phyloP scores from a whole-genome alignment of 1,140 invertebrate species.

The Coelopa frigida region DNA sequence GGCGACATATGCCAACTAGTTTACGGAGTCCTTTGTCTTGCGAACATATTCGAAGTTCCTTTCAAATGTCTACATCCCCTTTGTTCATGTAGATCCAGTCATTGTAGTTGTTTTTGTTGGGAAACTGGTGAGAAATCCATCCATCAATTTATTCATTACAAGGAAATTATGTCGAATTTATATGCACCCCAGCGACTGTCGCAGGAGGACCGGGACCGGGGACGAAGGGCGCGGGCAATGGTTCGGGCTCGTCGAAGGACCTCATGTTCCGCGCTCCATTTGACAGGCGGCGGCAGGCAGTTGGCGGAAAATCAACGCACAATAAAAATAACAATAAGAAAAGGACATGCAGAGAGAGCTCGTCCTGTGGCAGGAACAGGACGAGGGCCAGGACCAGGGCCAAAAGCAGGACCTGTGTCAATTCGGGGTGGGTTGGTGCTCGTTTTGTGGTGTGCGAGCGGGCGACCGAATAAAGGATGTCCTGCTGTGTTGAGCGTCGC shows the following conservation, averaged over 20 bases:
- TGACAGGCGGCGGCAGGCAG: slow-evolving; percentile 9
- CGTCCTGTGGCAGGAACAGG: neutral
- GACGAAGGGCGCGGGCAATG: neutral
- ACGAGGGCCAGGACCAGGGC: neutral
- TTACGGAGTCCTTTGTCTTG: no score
- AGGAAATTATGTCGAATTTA: slow-evolving; percentile 46
- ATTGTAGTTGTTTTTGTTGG: no score
- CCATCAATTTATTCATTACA: slow-evolving; percentile 47
- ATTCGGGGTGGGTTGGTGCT: neutral
- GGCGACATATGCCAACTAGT: no score
- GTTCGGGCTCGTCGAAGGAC: neutral
- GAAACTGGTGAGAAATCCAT: no score
- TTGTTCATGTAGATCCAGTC: no score
- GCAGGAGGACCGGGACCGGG: slow-evolving; percentile 17
- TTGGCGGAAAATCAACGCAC: slow-evolving; percentile 38
- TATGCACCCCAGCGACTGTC: slow-evolving; percentile 36
- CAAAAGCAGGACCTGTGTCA: neutral
- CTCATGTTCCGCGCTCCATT: slow-evolving; percentile 2
- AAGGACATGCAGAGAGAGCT: slow-evolving; percentile 25
- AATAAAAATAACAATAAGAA: slow-evolving; percentile 44
- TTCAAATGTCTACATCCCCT: neutral
- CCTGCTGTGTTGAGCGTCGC: neutral
- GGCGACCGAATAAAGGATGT: neutral
- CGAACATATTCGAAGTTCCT: no score
- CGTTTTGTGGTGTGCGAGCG: neutral